Evolutionary conservation across 2,888 invertebrate genomes (phyloP).

Genomic region (Fissipunctia ypsillon): DNA sequence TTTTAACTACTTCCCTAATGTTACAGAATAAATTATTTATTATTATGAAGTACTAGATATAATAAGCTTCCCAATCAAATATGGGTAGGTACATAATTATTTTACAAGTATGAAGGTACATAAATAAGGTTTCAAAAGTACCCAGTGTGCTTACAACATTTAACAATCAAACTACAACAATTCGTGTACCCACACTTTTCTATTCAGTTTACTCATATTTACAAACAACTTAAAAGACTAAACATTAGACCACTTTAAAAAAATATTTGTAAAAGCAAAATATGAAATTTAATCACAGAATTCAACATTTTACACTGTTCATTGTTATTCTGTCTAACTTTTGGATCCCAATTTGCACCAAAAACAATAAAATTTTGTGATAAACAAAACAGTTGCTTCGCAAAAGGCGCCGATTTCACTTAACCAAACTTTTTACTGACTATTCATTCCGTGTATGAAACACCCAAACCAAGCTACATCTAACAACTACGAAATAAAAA

Average conservation of each 20-base stretch:
- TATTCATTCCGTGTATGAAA: constrained; percentile 34
- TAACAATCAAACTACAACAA: neutral
- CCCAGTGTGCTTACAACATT: neutral
- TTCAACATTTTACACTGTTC: neutral
- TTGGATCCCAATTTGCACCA: neutral
- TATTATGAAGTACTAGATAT: too few species aligned
- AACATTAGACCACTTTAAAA: neutral
- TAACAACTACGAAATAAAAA: constrained; percentile 42
- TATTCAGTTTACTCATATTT: neutral
- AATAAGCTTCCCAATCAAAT: neutral
- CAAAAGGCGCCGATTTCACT: constrained; percentile 8
- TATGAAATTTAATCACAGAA: neutral
- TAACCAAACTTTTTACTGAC: constrained; percentile 30
- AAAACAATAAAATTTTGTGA: constrained; percentile 73
- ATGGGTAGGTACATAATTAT: neutral
- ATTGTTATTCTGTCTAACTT: neutral
- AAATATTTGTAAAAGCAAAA: neutral
- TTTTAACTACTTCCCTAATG: neutral
- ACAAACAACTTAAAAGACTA: neutral
- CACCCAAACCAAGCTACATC: constrained; percentile 47
- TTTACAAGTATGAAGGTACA: neutral
- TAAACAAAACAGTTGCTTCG: constrained; percentile 79
- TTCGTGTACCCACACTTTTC: neutral
- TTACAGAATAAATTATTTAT: neutral
- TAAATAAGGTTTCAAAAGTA: neutral